These are phyloP conservation scores for Coilia nasus DNA, from an alignment of 2,797 vertebrate genomes.

Conservation along the genomic window DNA sequence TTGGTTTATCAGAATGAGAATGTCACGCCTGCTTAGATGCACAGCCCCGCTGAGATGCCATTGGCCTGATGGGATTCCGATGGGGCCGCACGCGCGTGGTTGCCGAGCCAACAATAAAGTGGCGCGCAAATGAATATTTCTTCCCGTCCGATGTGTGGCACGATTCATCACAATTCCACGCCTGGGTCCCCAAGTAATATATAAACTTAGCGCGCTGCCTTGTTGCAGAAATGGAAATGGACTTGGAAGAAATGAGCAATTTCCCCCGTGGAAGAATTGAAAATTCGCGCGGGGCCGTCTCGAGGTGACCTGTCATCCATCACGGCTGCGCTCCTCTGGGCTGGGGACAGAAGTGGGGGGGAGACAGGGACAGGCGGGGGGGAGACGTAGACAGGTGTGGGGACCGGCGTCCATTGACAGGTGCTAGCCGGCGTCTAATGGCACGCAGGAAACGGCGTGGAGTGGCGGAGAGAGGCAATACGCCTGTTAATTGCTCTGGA, in stretches of 20 bases:
- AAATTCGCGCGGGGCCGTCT: constrained; percentile 90
- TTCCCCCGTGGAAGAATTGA: constrained; percentile 97
- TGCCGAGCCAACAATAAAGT: constrained; percentile 62
- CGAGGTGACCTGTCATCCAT: constrained; percentile 98
- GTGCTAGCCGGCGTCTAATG: constrained; percentile 78
- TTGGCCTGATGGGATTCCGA: no score
- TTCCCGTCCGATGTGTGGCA: constrained; percentile 78
- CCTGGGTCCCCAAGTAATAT: constrained; percentile 87
- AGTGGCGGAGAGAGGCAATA: constrained; percentile 71
- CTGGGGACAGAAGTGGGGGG: constrained; percentile 68
- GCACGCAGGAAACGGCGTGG: constrained; percentile 82
- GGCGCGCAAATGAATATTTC: constrained; percentile 67
- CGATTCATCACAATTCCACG: constrained; percentile 93
- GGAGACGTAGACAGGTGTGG: constrained; percentile 6
- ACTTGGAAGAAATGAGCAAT: constrained; percentile 98
- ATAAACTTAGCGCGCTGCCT: constrained; percentile 88
- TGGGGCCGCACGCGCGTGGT: neutral
- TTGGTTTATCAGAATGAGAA: constrained; percentile 72
- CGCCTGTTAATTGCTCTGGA: constrained; percentile 79
- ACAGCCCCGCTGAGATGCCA: constrained; percentile 61
- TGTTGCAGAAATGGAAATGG: constrained; percentile 94
- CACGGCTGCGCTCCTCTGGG: constrained; percentile 85
- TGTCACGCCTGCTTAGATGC: constrained; percentile 74
- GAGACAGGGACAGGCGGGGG: neutral
- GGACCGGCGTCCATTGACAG: constrained; percentile 44